Evolutionary conservation across 2,888 invertebrate species (phyloP).

Genomic region (Hermodice carunculata): DNA sequence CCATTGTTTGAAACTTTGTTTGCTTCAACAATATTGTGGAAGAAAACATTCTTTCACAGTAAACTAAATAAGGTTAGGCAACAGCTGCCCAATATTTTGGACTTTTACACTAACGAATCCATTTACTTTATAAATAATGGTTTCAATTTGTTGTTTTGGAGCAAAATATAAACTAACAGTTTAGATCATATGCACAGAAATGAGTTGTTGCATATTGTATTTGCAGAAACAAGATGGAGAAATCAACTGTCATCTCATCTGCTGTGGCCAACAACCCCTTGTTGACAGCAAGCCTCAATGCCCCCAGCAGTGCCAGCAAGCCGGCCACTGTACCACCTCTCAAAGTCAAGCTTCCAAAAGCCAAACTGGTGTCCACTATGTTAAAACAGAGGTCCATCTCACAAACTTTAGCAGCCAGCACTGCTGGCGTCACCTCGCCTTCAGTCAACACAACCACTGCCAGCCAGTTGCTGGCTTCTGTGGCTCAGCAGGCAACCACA

Average conservation of each 20-base stretch:
- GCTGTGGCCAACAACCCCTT: conserved; percentile 16
- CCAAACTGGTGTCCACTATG: conserved; percentile 56
- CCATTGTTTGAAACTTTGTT: too few relatives aligned
- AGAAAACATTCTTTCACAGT: too few relatives aligned
- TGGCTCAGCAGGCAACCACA: not conserved
- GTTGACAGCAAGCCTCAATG: conserved; percentile 10
- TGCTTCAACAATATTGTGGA: too few relatives aligned
- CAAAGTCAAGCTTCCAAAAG: conserved; percentile 18
- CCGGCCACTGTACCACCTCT: conserved; percentile 23
- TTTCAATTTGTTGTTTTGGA: too few relatives aligned
- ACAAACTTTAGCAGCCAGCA: conserved; percentile 34
- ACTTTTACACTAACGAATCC: too few relatives aligned
- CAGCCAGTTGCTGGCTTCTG: not conserved
- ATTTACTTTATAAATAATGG: too few relatives aligned
- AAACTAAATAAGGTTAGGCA: too few relatives aligned
- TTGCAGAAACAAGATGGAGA: conserved; percentile 1
- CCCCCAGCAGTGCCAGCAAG: conserved; percentile 10
- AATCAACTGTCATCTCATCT: not conserved
- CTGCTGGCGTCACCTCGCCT: not conserved
- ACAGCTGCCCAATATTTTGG: too few relatives aligned
- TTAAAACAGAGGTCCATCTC: conserved; percentile 55
- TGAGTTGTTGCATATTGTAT: too few relatives aligned
- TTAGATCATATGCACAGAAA: too few relatives aligned
- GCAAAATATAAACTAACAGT: too few relatives aligned
- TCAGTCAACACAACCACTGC: not conserved